Conservation (phyloP, 2,797 vertebrate species). For the Acipenser oxyrinchus region DNA sequence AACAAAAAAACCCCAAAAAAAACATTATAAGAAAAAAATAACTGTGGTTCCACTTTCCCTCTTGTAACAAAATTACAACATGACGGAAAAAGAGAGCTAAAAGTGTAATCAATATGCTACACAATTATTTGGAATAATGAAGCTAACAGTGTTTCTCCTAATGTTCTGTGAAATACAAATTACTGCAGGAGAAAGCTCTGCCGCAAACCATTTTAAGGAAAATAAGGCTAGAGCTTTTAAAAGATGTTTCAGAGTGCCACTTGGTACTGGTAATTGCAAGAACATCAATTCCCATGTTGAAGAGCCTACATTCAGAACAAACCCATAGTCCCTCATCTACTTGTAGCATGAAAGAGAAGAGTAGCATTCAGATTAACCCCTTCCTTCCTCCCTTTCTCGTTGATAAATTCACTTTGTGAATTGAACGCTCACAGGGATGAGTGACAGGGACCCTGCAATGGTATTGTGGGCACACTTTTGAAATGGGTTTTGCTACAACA, state of each 20-base stretch:
- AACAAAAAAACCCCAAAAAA: no score
- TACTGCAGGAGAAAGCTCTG: not conserved
- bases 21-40: no score
- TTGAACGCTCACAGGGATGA: not conserved
- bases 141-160: slow-evolving; percentile 7
- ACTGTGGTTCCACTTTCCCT: no score
- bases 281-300: not conserved
- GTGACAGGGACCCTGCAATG: not conserved
- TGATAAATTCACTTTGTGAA: not conserved
- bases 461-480: no score
- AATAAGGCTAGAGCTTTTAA: slow-evolving; percentile 5
- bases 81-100: not conserved
- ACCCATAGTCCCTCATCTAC: no score
- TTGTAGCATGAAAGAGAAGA: no score
- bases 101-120: slow-evolving; percentile 8
- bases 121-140: not conserved
- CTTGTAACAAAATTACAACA: no score
- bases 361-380: not conserved
- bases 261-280: slow-evolving; percentile 7
- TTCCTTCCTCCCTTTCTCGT: not conserved
- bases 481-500: no score
- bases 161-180: slow-evolving; percentile 8
- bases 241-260: not conserved
- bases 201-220: not conserved
- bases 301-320: no score